Evolutionary conservation across 2,797 vertebrate species (phyloP), one percentile per base, ranked within the genome.

Genomic region (Loris lydekkerianus): DNA sequence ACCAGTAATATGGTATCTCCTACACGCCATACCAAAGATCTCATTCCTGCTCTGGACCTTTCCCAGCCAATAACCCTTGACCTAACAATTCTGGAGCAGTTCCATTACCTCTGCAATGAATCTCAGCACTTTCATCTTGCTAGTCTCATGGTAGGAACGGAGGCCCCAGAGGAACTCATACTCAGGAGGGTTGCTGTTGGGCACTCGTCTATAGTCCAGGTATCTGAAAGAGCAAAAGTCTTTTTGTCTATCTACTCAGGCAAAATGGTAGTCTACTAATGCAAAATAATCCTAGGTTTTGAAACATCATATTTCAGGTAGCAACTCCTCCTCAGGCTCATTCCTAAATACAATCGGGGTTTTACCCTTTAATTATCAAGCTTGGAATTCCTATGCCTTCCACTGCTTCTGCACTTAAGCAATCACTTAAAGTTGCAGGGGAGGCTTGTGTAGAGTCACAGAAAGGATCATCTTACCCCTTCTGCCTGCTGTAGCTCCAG

Each of bases 181-280:
- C 86, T 99, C 99, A 0, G 98, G 77, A 0, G 99, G 99, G 5
- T 99, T 99, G 0, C 99, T 99, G 98, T 99, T 98, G 58, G 99
- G 99, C 53, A 99, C 98, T 8, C 98, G 97, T 27, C 96, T 98
- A 29, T 98, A 99, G 96, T 99, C 99, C 98, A 99, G 84, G 96
- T 99, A 99, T 96, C 99, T 98, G 83, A 58, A 65, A 96, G 80
- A 76, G 27, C 40, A 93, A 60, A 80, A 91, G 40, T 63, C 10
- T 92, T 89, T 82, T 78, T 92, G 83, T 96, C 61, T 96, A 91
- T 65, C 75, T 89, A 91, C 61, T 18, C 27, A 80, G 46, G 58
- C 23, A 95, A 61, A 89, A 83, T 60, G 14, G 56, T 23, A 81
- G n/a, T 81, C 34, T 37, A 80, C 61, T 43, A 80, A 73, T 46